Conservation (phyloP, 1,140 invertebrate species). For the Lethrus apterus region DNA sequence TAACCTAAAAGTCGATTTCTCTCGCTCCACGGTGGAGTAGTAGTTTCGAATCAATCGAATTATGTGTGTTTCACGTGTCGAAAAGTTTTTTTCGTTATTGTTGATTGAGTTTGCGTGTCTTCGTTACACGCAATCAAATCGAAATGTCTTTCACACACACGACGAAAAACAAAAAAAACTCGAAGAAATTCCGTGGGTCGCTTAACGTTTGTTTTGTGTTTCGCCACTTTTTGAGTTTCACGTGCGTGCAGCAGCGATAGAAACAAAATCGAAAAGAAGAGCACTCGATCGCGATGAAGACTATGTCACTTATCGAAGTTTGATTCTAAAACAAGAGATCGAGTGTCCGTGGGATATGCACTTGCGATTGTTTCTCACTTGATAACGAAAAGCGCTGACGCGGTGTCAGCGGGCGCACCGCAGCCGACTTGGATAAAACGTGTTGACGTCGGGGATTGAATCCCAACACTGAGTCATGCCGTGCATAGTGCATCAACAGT, state of each 20-base stretch:
- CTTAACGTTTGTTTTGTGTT: too few relatives aligned
- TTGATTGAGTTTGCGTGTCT: too few relatives aligned
- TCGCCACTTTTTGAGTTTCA: too few relatives aligned
- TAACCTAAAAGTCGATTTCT: too few relatives aligned
- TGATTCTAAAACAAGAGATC: constrained; percentile 8
- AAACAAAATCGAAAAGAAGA: neutral
- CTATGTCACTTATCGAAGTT: constrained; percentile 3
- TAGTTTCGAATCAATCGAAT: neutral
- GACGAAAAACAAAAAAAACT: too few relatives aligned
- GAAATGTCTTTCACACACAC: too few relatives aligned
- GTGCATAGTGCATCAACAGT: constrained; percentile 30
- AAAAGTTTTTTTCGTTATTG: too few relatives aligned
- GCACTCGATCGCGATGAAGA: neutral
- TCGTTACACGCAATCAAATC: too few relatives aligned
- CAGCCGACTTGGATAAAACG: constrained; percentile 22
- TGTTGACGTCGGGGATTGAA: constrained; percentile 35
- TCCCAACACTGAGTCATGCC: constrained; percentile 39
- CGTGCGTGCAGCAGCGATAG: too few relatives aligned
- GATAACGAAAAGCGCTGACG: constrained; percentile 13
- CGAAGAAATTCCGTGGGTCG: too few relatives aligned
- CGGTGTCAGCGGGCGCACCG: constrained; percentile 12
- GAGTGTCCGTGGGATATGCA: constrained; percentile 8
- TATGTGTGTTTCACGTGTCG: neutral
- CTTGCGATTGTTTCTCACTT: constrained; percentile 9
- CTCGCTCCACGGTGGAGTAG: too few relatives aligned